Evolutionary conservation across 92 coral and sea anemone genomes (phyloP), one percentile per base, ranked within the genome.

Genomic region (Parazoanthus atlanticus): DNA sequence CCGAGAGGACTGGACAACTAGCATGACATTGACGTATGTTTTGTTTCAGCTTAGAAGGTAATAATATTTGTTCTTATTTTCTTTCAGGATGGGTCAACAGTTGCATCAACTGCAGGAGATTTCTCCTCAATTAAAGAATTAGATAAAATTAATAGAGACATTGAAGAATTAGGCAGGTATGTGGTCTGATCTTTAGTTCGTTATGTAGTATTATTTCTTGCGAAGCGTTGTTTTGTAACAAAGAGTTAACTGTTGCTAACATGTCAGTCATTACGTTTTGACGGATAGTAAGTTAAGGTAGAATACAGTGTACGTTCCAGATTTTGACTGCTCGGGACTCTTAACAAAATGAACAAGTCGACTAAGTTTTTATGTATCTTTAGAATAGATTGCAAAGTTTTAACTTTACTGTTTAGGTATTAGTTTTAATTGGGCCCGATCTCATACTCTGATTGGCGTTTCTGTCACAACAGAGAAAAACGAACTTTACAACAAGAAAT

Each of bases 121-220:
- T 95, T 95, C 84, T 88, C 96, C 12, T 95, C 98, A 36, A 89
- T 93, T 77, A 95, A 93, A 84, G 99, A 97, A 77, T 91, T 97
- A 32, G 99, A 97, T 89, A 95, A 97, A 94, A 97, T 97, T 64
- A 95, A 90, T 61, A 94, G 96, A 89, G 99, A 97, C 6, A 97
- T 97, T 31, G 99, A 96, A 80, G 99, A 97, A 0, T 90, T 97
- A 36, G 99, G 99, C 86, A 92, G 98, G 99, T 93, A 31, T 70
- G 93, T 81, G 58, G 26, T 43, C n/a, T 34, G 0, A 49, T 41
- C 19, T 52, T 38, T 0, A 41, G 12, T 43, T 43, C 11, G 2
- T 43, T 43, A 43, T 36, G 49, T 43, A 43, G 12, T 10, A 43
- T 43, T 3, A 52, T 52, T 12, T 52, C 1, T 52, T 52, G 3